Base-by-base conservation (phyloP, 2,797 vertebrate genomes). In the Acanthurus lineatus region DNA sequence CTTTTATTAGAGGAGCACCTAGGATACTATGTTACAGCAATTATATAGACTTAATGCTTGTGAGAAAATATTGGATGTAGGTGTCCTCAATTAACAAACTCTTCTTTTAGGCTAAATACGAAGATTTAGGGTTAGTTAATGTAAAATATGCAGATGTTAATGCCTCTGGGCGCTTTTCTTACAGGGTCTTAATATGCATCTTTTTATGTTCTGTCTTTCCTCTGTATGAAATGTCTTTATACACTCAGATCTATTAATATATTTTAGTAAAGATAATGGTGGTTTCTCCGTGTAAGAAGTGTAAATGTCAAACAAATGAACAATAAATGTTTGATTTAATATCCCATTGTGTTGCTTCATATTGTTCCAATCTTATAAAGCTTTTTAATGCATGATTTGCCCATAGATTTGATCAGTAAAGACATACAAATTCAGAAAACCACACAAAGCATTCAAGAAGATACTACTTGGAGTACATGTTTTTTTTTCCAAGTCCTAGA, bases 261-360 rank as follows among this genome's bases (percentile, higher is more conserved):
- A 95, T 95, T 95, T 96, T 94, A 95, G 93, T 93, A 92, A 95
- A 88, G 84, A 92, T 91, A 67, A 89, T 86, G 83, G 93, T 91
- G 86, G 77, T 91, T 90, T 88, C 75, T 88, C 86, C 88, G 86
- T 92, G 91, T 93, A 90, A 90, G 84, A 91, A 87, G 78, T 93
- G 81, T 93, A 92, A 90, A 95, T 93, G 93, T 93, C 77, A 85
- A 86, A 91, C 79, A 77, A 89, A 92, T 91, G 73, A 93, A 92
- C 81, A 94, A 95, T 95, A 95, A 94, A 95, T 91, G 87, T 93
- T 93, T 92, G 76, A 92, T 91, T 87, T 79, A 70, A 71, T 67
- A 49, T 69, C 40, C 11, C 9, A 28, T 62, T 59, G 48, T 77
- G 17, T 70, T n/a, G 25, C 1, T n/a, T 59, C 0, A 7, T 49